Base-by-base conservation (phyloP, 2,888 invertebrate species). In the Callyntrura guangdongensis region DNA sequence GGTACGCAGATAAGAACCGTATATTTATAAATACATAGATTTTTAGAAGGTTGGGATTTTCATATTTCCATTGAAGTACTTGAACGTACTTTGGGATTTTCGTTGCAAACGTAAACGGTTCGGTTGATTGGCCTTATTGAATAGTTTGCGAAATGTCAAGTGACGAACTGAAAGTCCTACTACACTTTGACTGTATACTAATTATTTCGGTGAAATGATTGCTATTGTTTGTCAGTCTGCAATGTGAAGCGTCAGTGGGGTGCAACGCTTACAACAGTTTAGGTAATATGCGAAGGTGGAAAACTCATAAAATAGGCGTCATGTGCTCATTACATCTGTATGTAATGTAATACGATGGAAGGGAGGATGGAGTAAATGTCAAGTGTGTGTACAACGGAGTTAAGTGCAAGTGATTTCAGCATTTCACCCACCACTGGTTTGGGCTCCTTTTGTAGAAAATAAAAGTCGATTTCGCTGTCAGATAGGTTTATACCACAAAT, bases 81-180 rank as follows among this genome's bases (percentile, higher is more conserved):
- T 53, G 5, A 25, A 1, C 25, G 0, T 1, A 17, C 8, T 14
- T 77, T 53, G 36, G 2, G 36, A 36, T 36, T 36, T 36, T 36
- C 36, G 3, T 77, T 77, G 9, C 49, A 12, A 77, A 0, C 17
- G 14, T 14, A 5, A 3, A 77, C 77, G 53, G 77, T 77, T 77
- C 77, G 53, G 77, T 77, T 77, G 77, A 77, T 77, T 77, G 77
- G 77, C 77, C 77, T 77, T 77, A n/a, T 74, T 11, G n/a, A 77
- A 53, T 53, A n/a, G 11, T 53, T 77, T 22, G 77, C 47, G 11
- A 77, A 77, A 77, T 77, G 77, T 25, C 77, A 77, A 77, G 20
- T n/a, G 53, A 17, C 77, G 49, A 77, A 14, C 53, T 77, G 49
- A 25, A 12, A 36, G 49, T 25, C 25, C 72, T 25, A n/a, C 53